Conservation (phyloP, 2,888 invertebrate genomes). For the Sisyra terminalis region DNA sequence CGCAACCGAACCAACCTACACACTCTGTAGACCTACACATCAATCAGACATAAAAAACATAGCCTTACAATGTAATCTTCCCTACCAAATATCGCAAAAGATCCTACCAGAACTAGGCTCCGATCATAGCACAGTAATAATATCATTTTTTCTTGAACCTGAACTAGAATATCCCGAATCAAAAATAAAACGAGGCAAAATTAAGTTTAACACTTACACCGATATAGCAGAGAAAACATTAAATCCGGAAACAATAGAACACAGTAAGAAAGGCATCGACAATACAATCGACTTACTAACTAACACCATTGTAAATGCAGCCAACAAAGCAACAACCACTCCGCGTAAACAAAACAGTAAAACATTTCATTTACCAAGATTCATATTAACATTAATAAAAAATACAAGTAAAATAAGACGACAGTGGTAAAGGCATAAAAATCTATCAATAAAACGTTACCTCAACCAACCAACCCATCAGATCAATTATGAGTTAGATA, state of each 20-base stretch:
- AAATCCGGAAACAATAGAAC: background rate
- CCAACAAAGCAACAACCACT: background rate
- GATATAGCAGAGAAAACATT: background rate
- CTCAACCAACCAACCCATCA: background rate
- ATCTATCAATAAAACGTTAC: background rate
- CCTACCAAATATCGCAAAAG: conserved; percentile 8
- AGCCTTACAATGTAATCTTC: conserved; percentile 9
- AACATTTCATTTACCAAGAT: background rate
- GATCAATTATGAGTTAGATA: conserved; percentile 1
- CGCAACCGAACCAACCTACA: conserved; percentile 10
- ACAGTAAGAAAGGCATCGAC: background rate
- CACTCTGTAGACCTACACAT: conserved; percentile 9
- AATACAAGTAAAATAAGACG: background rate
- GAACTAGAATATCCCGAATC: background rate
- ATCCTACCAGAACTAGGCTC: conserved; percentile 10
- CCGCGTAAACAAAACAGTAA: background rate
- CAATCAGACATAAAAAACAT: conserved; percentile 10
- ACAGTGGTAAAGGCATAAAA: background rate
- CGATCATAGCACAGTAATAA: conserved; percentile 8
- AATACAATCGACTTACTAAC: background rate
- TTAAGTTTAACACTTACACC: no score
- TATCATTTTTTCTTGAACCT: conserved; percentile 6
- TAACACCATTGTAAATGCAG: background rate
- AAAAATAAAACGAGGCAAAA: no score
- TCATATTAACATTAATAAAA: background rate